Conservation (phyloP, 2,113 vertebrate genomes). For the Guaruba guarouba region DNA sequence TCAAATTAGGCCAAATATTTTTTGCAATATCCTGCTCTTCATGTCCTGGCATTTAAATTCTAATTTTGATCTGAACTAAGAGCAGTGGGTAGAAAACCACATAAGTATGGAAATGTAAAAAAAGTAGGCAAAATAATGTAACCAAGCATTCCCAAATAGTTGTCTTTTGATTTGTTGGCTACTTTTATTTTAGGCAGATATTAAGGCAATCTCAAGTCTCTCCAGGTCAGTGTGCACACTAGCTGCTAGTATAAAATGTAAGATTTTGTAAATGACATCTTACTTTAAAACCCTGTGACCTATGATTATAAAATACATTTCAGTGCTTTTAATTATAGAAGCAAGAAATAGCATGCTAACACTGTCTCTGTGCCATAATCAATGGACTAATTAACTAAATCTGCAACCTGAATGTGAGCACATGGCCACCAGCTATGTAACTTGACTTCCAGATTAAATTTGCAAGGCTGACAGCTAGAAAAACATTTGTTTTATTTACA, state of each 20-base stretch:
- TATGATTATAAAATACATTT: background rate
- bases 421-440: background rate
- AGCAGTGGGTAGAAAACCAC: background rate
- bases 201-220: background rate
- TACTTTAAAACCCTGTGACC: background rate
- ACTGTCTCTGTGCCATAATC: background rate
- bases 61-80: background rate
- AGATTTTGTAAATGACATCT: background rate
- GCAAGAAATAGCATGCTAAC: background rate
- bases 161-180: background rate
- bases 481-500: slow-evolving; percentile 25
- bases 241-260: background rate
- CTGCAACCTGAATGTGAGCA: background rate
- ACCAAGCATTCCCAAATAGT: background rate
- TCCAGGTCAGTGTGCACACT: background rate
- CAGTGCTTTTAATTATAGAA: background rate
- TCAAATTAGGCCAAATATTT: background rate
- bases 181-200: background rate
- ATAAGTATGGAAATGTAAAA: background rate
- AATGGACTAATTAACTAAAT: slow-evolving; percentile 21
- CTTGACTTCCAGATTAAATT: background rate
- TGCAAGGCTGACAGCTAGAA: background rate
- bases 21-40: background rate
- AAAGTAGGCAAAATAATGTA: background rate
- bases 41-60: background rate